Conservation (phyloP, 2,113 vertebrate genomes). For the Tupaia chinensis region DNA sequence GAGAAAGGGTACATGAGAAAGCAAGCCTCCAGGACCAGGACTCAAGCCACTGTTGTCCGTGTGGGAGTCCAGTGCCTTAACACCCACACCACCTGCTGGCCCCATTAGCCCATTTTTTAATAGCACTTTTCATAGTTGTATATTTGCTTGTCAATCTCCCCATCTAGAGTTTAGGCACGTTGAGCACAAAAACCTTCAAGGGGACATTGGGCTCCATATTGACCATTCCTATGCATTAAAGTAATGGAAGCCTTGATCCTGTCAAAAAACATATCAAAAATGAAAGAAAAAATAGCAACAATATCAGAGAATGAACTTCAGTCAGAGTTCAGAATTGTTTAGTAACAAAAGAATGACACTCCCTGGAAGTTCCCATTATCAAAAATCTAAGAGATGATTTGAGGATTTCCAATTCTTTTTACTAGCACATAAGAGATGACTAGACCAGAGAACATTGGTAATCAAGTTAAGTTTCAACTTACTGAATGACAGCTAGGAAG, state of each 20-base stretch:
- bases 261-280: not conserved
- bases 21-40: no score
- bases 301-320: not conserved
- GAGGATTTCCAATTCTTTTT: not conserved
- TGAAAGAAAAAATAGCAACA: not conserved
- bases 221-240: not conserved
- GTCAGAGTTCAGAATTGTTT: not conserved
- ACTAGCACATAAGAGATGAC: not conserved
- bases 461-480: not conserved
- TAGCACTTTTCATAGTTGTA: not conserved
- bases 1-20: no score
- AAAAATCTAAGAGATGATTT: not conserved
- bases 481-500: not conserved
- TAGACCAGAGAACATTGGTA: not conserved
- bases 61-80: no score
- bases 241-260: not conserved
- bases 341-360: not conserved
- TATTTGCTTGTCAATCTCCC: not conserved
- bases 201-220: not conserved
- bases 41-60: no score
- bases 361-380: not conserved
- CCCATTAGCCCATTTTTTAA: not conserved
- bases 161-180: not conserved
- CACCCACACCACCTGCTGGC: no score
- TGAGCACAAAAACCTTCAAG: not conserved